Percentiles rank a stretch among this genome's conserved stretches.
Evolutionary conservation across 2,113 vertebrate species (phyloP).

Genomic region (Trichomycterus rosablanca): DNA sequence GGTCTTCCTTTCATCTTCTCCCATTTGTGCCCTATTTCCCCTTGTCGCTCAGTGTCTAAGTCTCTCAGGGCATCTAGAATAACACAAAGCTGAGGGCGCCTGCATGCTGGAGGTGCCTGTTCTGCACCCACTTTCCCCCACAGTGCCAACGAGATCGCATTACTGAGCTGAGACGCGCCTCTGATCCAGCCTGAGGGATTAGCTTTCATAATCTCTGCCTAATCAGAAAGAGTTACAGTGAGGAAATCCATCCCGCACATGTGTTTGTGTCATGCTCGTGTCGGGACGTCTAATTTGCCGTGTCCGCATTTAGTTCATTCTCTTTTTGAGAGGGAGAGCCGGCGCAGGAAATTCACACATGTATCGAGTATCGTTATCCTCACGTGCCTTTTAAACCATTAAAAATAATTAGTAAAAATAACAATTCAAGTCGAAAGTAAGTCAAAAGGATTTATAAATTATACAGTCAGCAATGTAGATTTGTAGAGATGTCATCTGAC

Average conservation of each 20-base stretch:
- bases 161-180: slow-evolving; percentile 14
- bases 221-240: slow-evolving; percentile 34
- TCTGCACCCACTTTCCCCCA: slow-evolving; percentile 1
- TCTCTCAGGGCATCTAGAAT: slow-evolving; percentile 39
- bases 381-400: no score
- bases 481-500: no score
- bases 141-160: slow-evolving; percentile 24
- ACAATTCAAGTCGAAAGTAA: no score
- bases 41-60: slow-evolving; percentile 27
- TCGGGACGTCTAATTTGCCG: slow-evolving; percentile 25
- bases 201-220: slow-evolving; percentile 37
- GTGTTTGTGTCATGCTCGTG: slow-evolving; percentile 32
- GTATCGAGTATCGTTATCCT: slow-evolving; percentile 40
- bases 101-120: slow-evolving; percentile 28
- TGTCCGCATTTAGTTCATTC: slow-evolving; percentile 7
- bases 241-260: slow-evolving; percentile 36
- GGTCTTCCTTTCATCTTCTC: slow-evolving; percentile 28
- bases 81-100: slow-evolving; percentile 37
- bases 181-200: slow-evolving; percentile 27
- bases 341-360: slow-evolving; percentile 35
- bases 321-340: slow-evolving; percentile 4
- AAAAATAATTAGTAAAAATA: no score
- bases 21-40: slow-evolving; percentile 31
- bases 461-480: no score
- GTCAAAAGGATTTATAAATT: no score